Evolutionary conservation across 2,888 invertebrate genomes (phyloP), one percentile per base, ranked within the genome.

Genomic region (Erpobdella octoculata): DNA sequence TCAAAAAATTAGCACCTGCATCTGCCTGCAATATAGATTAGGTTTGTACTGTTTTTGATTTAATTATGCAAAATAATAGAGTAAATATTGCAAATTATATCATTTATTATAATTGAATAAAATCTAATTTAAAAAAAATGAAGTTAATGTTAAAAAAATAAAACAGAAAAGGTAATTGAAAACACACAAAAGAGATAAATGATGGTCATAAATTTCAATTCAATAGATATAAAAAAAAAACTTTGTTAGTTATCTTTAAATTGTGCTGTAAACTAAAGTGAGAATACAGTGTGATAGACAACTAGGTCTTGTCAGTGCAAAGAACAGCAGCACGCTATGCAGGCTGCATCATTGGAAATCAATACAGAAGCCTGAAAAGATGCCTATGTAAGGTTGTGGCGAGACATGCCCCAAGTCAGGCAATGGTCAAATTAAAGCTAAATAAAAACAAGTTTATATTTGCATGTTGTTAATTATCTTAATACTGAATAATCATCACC

Each of bases 1-100:
- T 90, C 83, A 99, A 87, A 85, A 99, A 98, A 79, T 93, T 92
- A 79, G 97, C 96, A 85, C 93, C 95, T 83, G 94, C 93, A 87
- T 98, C 97, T 86, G 92, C 92, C 96, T 95, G 21, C 3, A 69
- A 9, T 8, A 53, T 6, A n/a, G n/a, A n/a, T n/a, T n/a, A n/a
- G n/a, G n/a, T n/a, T n/a, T n/a, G n/a, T n/a, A n/a, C n/a, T n/a
- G n/a, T n/a, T n/a, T n/a, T n/a, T n/a, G n/a, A n/a, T n/a, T n/a
- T n/a, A n/a, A n/a, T n/a, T n/a, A n/a, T n/a, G n/a, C n/a, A n/a
- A n/a, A n/a, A n/a, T n/a, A n/a, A n/a, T n/a, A n/a, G n/a, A n/a
- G n/a, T n/a, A n/a, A n/a, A n/a, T n/a, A n/a, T n/a, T n/a, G n/a
- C n/a, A n/a, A n/a, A n/a, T n/a, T n/a, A n/a, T n/a, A n/a, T n/a